Evolutionary conservation across 2,113 vertebrate species (phyloP), one percentile per base, ranked within the genome.

Genomic region (Excalfactoria chinensis): DNA sequence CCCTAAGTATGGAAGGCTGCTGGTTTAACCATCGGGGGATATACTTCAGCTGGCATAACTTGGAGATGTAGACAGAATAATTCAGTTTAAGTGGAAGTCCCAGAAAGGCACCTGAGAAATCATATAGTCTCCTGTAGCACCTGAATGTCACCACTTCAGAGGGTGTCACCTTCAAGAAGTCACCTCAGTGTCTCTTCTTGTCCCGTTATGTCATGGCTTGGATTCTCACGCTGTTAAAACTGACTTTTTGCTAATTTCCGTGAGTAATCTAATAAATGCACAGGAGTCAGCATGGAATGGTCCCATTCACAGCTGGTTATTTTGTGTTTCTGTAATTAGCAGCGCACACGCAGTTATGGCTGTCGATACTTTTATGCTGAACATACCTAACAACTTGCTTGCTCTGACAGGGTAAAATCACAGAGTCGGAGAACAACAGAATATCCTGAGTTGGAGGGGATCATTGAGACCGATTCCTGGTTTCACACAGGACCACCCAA

Each of bases 251-350:
- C 75, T 95, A 19, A 92, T 92, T 90, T 95, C 89, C 81, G 58
- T 95, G 49, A 51, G 32, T 77, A 76, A 86, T 94, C 86, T 96
- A 96, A 94, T 95, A 92, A 89, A 87, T 90, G 93, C 63, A 69
- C 43, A 93, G 28, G 48, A 93, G 70, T 53, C 86, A 76, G 84
- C 92, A 67, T 90, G 84, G 86, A 93, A 90, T 86, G 82, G 37
- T 84, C 74, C 94, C 73, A 75, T 76, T 93, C 91, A 75, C 93
- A 94, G 93, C 89, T 94, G 93, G 87, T 59, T 95, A 62, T 85
- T 94, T 67, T 70, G 74, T 89, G 63, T 72, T 93, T 92, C 86
- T 90, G 81, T 72, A 95, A 94, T 92, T 92, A 89, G 77, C 9
- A 1, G 26, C 88, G 41, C 46, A 75, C 59, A 59, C 0, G 0